Base-by-base conservation (phyloP, 2,797 vertebrate genomes). In the Malurus leucopterus region DNA sequence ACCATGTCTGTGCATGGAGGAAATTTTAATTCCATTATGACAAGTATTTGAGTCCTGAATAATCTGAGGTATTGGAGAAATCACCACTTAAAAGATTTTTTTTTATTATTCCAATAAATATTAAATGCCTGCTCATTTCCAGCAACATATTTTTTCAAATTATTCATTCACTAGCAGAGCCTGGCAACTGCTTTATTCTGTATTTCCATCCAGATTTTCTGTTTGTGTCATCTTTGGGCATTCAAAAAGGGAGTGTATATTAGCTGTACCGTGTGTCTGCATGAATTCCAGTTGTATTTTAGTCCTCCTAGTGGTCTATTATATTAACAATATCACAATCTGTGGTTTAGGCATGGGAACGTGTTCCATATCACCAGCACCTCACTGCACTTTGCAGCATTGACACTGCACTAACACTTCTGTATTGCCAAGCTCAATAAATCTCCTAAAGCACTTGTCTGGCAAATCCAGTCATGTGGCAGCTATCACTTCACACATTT, bases 261-360 rank as follows among this genome's bases (percentile, higher is more conserved):
- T 77, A 70, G 41, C 64, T 88, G 54, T 69, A 21, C 58, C 32
- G 21, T 21, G 30, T 77, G 84, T 49, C 69, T 81, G 82, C 67
- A 23, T 63, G 91, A 70, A 89, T 92, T 95, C 74, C 88, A 77
- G 81, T 86, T 95, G 92, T 91, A 93, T 94, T 96, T 93, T 95
- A 95, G 95, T 95, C 92, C 93, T 95, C 92, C 93, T 95, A 96
- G 91, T 95, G 94, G 93, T 57, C 90, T 93, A 11, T 63, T 64
- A 83, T n/a, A 87, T 92, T 90, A 94, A 80, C 72, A 89, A 49
- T 94, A 55, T 88, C 51, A n/a, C 84, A 86, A 3, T 75, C 54
- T 71, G 29, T 86, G 67, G 61, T 86, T 88, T 68, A 90, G 89
- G 51, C 59, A 40, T 11, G 46, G 86, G 47, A 87, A 38, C 44